These are phyloP conservation scores for Eulacestoma nigropectus DNA, from an alignment of 2,113 vertebrate genomes.

Conservation along the genomic window DNA sequence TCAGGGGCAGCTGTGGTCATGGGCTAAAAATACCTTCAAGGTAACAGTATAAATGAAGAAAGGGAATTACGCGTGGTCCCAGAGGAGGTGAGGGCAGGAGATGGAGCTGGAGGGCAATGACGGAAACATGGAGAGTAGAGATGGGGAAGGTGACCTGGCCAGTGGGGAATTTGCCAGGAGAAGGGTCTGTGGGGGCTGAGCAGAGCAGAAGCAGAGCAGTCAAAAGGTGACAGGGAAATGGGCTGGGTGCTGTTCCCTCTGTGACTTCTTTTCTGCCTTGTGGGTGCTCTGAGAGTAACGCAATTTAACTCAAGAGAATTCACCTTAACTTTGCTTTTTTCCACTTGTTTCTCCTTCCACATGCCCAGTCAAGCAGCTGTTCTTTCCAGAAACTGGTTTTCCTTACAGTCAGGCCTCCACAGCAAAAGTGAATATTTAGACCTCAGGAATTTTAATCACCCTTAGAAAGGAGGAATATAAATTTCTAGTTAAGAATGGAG, in stretches of 20 bases:
- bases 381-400: neutral
- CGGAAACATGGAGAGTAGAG: fast-evolving
- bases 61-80: neutral
- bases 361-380: no score
- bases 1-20: conserved; percentile 1
- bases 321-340: neutral
- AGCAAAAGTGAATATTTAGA: neutral
- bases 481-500: neutral
- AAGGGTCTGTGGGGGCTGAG: neutral
- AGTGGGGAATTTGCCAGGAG: no score
- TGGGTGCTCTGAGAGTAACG: fast-evolving
- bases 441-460: neutral
- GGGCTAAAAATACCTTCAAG: conserved; percentile 59
- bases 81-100: neutral
- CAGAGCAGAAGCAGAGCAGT: fast-evolving
- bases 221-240: neutral
- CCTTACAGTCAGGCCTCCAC: neutral
- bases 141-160: neutral
- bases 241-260: fast-evolving
- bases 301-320: neutral
- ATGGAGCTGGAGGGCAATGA: neutral
- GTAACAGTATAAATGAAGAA: conserved; percentile 40
- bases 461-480: neutral
- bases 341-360: neutral
- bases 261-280: neutral